Percentiles rank a stretch among this genome's conserved stretches.
Conservation (phyloP, 2,888 invertebrate genomes). For the Arrhopalites spinosus region DNA sequence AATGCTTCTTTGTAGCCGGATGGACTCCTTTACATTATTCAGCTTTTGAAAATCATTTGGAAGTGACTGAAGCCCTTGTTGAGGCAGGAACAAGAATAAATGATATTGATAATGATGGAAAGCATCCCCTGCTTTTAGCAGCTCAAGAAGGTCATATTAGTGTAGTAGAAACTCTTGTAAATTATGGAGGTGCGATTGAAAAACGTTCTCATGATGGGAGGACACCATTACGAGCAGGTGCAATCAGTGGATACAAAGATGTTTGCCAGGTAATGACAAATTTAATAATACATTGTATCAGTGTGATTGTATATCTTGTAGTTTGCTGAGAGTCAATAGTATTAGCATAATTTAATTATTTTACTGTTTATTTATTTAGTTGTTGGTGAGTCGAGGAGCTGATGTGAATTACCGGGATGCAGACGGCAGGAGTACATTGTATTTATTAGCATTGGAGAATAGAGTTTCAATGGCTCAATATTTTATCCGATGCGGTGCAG, state of each 20-base stretch:
- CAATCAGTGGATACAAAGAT: slow-evolving; percentile 78
- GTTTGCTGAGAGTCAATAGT: too few species aligned
- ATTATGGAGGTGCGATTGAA: slow-evolving; percentile 78
- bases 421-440: slow-evolving; percentile 88
- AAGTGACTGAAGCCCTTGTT: slow-evolving; percentile 78
- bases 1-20: slow-evolving; percentile 59
- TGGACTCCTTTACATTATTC: slow-evolving; percentile 98
- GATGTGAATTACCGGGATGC: slow-evolving; percentile 89
- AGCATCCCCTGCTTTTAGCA: slow-evolving; percentile 83
- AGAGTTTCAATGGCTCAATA: slow-evolving; percentile 81
- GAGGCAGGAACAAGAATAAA: slow-evolving; percentile 88
- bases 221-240: slow-evolving; percentile 77
- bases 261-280: slow-evolving; percentile 51
- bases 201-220: slow-evolving; percentile 89
- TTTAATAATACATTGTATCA: too few species aligned
- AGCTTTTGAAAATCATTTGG: slow-evolving; percentile 88
- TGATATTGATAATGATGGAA: slow-evolving; percentile 89
- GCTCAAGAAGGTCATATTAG: slow-evolving; percentile 78
- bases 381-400: slow-evolving; percentile 73
- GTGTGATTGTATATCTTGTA: too few species aligned
- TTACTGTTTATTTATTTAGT: slow-evolving; percentile 58
- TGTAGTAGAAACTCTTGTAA: slow-evolving; percentile 71
- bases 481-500: slow-evolving; percentile 75
- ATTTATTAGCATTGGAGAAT: slow-evolving; percentile 87
- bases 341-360: slow-evolving; percentile 3